phyloP scores from a whole-genome alignment of 2,888 invertebrate genomes.

The Ornithoptera priamus region DNA sequence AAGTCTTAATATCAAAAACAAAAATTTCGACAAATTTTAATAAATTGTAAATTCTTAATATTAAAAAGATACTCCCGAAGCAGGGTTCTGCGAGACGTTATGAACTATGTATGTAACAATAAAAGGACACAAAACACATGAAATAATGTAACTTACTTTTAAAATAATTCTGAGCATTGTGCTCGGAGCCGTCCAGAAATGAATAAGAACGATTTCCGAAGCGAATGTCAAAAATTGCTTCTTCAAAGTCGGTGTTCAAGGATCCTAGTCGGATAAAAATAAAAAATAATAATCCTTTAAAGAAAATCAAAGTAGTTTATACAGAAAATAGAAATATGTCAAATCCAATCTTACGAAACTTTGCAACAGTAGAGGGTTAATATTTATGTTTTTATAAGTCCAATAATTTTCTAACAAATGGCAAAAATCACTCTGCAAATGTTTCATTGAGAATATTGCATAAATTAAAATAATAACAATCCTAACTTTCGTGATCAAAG shows the following conservation, averaged over 20 bases:
- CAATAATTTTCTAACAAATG: no score
- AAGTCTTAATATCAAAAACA: no score
- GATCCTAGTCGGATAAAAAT: neutral
- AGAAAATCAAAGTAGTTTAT: neutral
- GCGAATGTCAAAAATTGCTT: constrained; percentile 73
- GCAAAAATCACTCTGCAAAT: no score
- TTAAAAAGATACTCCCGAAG: no score
- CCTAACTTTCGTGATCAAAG: neutral
- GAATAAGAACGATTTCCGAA: constrained; percentile 64
- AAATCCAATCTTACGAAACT: no score
- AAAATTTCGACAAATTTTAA: no score
- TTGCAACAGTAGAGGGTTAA: no score
- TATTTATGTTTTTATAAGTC: no score
- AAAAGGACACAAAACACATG: neutral
- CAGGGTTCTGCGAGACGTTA: neutral
- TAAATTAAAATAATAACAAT: neutral
- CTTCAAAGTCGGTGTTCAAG: constrained; percentile 60
- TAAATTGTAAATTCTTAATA: no score
- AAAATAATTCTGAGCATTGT: constrained; percentile 47
- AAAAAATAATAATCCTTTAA: neutral
- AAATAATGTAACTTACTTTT: constrained; percentile 42
- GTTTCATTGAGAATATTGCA: no score
- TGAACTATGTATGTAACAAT: neutral
- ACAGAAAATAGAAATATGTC: no score
- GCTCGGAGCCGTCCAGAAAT: constrained; percentile 52